phyloP scores from a whole-genome alignment of 2,797 vertebrate species.

The Danio aesculapii region DNA sequence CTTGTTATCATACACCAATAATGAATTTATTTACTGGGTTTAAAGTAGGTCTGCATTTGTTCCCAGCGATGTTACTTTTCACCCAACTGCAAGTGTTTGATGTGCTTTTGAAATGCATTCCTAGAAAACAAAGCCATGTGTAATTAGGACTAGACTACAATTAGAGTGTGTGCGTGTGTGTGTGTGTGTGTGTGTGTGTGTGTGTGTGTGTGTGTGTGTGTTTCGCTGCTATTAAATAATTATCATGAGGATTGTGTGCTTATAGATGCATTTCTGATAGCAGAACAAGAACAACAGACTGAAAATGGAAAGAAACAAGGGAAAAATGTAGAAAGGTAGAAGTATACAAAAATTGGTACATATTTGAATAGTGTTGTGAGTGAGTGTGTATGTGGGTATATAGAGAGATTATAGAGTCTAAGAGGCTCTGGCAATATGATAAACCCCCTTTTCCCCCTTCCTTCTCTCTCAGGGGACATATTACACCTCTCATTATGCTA shows the following conservation, averaged over 20 bases:
- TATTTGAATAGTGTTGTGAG: background rate
- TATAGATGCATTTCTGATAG: constrained; percentile 64
- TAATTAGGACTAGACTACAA: constrained; percentile 79
- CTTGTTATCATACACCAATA: constrained; percentile 79
- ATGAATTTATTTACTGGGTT: constrained; percentile 75
- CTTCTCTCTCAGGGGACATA: constrained; percentile 88
- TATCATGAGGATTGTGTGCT: constrained; percentile 72
- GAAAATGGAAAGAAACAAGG: constrained; percentile 44
- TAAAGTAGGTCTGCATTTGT: constrained; percentile 67
- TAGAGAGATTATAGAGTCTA: constrained; percentile 35
- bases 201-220: constrained; percentile 66
- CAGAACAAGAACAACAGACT: constrained; percentile 34
- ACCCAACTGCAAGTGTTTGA: constrained; percentile 79
- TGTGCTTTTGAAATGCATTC: constrained; percentile 75
- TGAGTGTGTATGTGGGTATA: background rate
- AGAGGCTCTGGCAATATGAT: constrained; percentile 86
- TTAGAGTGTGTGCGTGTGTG: constrained; percentile 73
- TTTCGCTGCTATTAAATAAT: constrained; percentile 79
- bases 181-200: constrained; percentile 71
- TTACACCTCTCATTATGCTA: constrained; percentile 91
- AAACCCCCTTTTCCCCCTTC: constrained; percentile 61
- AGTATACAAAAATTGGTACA: background rate
- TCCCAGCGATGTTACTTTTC: constrained; percentile 71
- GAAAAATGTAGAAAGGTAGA: constrained; percentile 33
- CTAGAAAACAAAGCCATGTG: constrained; percentile 80